A percentile compares a stretch with the other conserved stretches of the same genome.
phyloP scores from a whole-genome alignment of 2,888 invertebrate genomes.

The Synergus itoensis region DNA sequence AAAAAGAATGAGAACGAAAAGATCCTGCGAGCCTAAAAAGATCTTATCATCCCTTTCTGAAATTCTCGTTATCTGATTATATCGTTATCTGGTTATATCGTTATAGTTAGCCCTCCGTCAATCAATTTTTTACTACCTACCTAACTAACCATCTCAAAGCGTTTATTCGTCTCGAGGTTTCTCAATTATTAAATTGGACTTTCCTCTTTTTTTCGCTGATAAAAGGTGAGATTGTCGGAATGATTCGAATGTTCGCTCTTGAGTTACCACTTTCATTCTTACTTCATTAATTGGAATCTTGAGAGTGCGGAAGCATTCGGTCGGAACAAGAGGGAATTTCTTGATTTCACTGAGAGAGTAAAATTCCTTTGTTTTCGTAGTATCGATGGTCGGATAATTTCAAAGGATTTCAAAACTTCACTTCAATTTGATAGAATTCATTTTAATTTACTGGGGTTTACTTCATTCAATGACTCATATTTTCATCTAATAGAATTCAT shows the following conservation, averaged over 20 bases:
- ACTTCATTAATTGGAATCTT: conserved; percentile 27
- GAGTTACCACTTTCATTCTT: conserved; percentile 2
- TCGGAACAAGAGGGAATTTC: not conserved
- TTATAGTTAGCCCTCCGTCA: not conserved
- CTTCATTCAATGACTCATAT: too few relatives aligned
- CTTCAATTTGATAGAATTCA: too few relatives aligned
- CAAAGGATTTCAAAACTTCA: too few relatives aligned
- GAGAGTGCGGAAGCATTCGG: not conserved
- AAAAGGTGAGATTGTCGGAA: not conserved
- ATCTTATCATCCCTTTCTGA: not conserved
- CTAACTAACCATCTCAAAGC: not conserved
- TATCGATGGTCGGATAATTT: too few relatives aligned
- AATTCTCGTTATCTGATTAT: not conserved
- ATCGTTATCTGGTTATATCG: too few relatives aligned
- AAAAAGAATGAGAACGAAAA: not conserved
- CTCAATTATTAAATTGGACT: not conserved
- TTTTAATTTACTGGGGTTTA: too few relatives aligned
- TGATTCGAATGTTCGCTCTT: conserved; percentile 25
- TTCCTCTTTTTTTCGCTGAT: not conserved
- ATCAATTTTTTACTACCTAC: not conserved
- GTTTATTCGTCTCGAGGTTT: not conserved
- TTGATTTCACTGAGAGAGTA: not conserved
- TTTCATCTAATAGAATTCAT: too few relatives aligned
- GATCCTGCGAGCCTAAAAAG: not conserved
- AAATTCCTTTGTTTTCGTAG: not conserved